A percentile compares a stretch with the other conserved stretches of the same genome.
phyloP scores from a whole-genome alignment of 2,113 vertebrate species.

The Pseudopipra pipra region DNA sequence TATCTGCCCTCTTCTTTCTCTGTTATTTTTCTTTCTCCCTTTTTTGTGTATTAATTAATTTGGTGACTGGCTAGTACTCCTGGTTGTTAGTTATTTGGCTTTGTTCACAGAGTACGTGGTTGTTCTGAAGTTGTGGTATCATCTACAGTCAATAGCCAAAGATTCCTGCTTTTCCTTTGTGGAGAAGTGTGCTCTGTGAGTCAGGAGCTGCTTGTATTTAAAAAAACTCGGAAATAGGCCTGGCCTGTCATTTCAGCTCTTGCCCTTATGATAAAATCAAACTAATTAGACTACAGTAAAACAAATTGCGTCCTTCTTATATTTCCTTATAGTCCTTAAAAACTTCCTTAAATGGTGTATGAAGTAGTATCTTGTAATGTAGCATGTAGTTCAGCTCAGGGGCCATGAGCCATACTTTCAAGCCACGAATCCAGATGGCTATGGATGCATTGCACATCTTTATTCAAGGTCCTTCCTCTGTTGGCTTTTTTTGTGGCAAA shows the following conservation, averaged over 20 bases:
- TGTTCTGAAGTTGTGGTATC: not conserved
- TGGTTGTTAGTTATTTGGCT: not conserved
- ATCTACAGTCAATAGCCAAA: not conserved
- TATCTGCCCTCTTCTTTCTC: not conserved
- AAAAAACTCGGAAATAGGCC: not conserved
- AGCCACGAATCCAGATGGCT: not conserved
- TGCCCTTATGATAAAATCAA: not conserved
- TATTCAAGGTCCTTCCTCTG: not conserved
- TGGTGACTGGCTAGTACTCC: not conserved
- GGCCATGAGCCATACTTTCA: not conserved
- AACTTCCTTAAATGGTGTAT: not conserved
- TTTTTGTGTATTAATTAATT: not conserved
- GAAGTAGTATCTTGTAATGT: not conserved
- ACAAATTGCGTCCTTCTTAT: not conserved
- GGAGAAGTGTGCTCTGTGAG: not conserved
- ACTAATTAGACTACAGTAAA: not conserved
- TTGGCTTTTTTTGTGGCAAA: not conserved
- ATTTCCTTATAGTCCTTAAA: not conserved
- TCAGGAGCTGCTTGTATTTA: not conserved
- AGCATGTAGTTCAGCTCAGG: not conserved
- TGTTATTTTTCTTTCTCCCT: not conserved
- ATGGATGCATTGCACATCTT: not conserved
- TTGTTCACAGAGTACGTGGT: not conserved
- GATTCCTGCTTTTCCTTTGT: not conserved
- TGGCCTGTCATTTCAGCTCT: not conserved